phyloP scores from a whole-genome alignment of 2,888 invertebrate genomes.

The Cephus rjabovi region DNA sequence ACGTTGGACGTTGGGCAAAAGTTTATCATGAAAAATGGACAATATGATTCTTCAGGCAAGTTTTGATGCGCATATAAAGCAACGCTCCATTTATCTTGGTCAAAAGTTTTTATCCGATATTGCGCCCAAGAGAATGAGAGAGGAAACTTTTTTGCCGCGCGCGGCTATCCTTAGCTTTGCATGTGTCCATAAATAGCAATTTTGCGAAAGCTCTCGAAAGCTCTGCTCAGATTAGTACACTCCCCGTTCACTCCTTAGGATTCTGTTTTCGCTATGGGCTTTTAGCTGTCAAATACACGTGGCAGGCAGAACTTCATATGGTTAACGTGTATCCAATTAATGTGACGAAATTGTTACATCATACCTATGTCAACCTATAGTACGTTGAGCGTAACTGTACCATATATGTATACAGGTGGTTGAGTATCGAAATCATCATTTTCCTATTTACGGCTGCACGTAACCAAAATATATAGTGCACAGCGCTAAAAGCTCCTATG shows the following conservation, averaged over 20 bases:
- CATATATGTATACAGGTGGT: too few relatives aligned
- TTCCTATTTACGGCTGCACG: conserved; percentile 29
- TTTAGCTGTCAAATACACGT: neutral
- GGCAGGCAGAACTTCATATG: neutral
- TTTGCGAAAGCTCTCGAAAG: conserved; percentile 28
- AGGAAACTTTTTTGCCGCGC: conserved; percentile 16
- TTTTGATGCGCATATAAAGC: conserved; percentile 22
- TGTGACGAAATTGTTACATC: too few relatives aligned
- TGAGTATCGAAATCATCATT: neutral
- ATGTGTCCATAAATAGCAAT: conserved; percentile 35
- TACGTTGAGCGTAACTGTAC: too few relatives aligned
- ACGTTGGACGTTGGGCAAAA: conserved; percentile 17
- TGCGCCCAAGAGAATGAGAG: conserved; percentile 22
- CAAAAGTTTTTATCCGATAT: conserved; percentile 43
- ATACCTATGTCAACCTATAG: too few relatives aligned
- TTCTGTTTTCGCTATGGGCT: neutral
- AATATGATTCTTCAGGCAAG: conserved; percentile 19
- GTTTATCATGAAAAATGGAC: conserved; percentile 35
- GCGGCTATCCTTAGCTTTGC: neutral
- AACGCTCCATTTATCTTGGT: conserved; percentile 37
- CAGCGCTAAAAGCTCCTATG: conserved; percentile 40
- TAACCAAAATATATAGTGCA: conserved; percentile 37
- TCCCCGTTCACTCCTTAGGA: neutral
- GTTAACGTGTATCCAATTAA: neutral
- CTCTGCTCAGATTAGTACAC: neutral